Evolutionary conservation across 1,140 invertebrate genomes (phyloP), one percentile per base, ranked within the genome.

Genomic region (Polyergus mexicanus): DNA sequence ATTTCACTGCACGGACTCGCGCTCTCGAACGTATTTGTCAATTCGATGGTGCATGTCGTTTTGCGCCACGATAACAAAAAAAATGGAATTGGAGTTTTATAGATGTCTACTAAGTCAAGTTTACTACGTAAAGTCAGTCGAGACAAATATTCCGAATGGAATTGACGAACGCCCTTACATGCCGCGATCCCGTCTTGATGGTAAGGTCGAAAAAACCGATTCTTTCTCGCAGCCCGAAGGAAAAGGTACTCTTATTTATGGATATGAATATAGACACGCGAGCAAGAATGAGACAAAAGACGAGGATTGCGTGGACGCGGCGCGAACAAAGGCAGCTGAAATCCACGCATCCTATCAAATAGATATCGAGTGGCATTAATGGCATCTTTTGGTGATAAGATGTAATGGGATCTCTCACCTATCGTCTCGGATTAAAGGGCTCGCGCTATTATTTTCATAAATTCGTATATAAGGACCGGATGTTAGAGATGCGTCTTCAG

Each of bases 301-400:
- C 5, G n/a, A 22, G 5, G 62, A 22, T 28, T 69, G 56, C 51
- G 63, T 44, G 38, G 41, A 16, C 8, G 10, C 38, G 35, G 38
- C 32, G 38, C 44, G 54, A 78, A 25, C 58, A 87, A 72, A 84
- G 10, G 22, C 78, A 22, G 11, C 5, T 56, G 54, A 58, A 68
- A 44, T 32, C 13, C 28, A 22, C n/a, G 38, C 41, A 84, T 60
- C 25, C n/a, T 56, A n/a, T 75, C 22, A 13, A 22, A 41, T 11
- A n/a, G 68, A 69, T 92, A 92, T 93, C 92, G 84, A 80, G 63
- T 92, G 56, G 84, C 92, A 80, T 68, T 92, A 92, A 93, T 92
- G 91, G 91, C 87, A 86, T 87, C 85, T 80, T 51, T 51, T 88
- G 84, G 74, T 85, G 41, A 41, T 16, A 32, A 51, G 16, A n/a